Conservation (phyloP, 2,888 invertebrate genomes). For the Acrobeloides nanus region DNA sequence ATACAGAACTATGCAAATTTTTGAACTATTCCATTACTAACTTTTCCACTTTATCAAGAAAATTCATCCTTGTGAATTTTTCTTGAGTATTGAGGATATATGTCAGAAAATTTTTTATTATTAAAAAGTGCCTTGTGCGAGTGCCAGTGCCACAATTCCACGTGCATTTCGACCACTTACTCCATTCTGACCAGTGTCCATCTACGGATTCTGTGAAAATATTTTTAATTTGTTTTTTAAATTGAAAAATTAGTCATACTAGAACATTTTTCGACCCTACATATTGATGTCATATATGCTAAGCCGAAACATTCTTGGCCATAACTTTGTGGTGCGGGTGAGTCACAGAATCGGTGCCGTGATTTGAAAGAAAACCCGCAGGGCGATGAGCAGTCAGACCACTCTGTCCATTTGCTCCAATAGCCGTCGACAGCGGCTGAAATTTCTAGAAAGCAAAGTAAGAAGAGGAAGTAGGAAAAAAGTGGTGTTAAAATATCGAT, state of each 20-base stretch:
- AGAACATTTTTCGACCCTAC: constrained; percentile 18
- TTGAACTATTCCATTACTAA: too few species aligned
- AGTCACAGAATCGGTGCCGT: constrained; percentile 35
- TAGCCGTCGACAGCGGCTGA: constrained; percentile 29
- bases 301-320: constrained; percentile 38
- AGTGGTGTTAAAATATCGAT: too few species aligned
- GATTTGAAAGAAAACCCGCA: constrained; percentile 44
- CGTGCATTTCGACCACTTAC: constrained; percentile 42
- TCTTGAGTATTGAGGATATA: too few species aligned
- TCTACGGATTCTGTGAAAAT: constrained; percentile 20
- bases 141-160: constrained; percentile 36
- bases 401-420: constrained; percentile 44
- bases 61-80: too few species aligned
- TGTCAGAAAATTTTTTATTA: too few species aligned
- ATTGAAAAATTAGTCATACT: constrained; percentile 12
- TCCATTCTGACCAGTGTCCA: constrained; percentile 47
- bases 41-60: too few species aligned
- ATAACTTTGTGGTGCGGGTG: constrained; percentile 26
- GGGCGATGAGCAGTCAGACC: constrained; percentile 44
- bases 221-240: constrained; percentile 7
- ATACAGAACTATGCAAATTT: too few species aligned
- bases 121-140: constrained; percentile 26
- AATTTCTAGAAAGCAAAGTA: constrained; percentile 1
- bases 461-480: constrained; percentile 1
- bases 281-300: constrained; percentile 40